Evolutionary conservation across 1,140 invertebrate species (phyloP).

Genomic region (Olivierus martensii): DNA sequence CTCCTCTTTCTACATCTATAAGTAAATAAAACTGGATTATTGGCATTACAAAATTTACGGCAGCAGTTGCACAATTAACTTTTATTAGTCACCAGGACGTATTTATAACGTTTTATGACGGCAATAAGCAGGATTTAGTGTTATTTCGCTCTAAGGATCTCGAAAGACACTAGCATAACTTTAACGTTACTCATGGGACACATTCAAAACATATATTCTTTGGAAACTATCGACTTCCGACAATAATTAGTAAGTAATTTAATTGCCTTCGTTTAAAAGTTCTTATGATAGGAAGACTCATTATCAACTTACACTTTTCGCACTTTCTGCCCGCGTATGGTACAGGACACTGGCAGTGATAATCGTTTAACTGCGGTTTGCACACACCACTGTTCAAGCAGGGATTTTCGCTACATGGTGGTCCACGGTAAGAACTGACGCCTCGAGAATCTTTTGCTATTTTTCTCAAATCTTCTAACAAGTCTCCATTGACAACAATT

Average conservation of each 20-base stretch:
- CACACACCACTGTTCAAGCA: conserved; percentile 63
- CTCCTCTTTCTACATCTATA: too few relatives aligned
- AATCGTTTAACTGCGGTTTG: conserved; percentile 52
- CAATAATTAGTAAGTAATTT: too few relatives aligned
- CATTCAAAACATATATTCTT: neutral
- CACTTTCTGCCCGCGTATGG: conserved; percentile 53
- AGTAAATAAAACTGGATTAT: too few relatives aligned
- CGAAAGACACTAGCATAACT: conserved; percentile 14
- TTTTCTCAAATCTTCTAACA: conserved; percentile 34
- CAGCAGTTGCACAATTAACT: too few relatives aligned
- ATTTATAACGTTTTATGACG: too few relatives aligned
- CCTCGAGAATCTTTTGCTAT: conserved; percentile 30
- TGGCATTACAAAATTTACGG: too few relatives aligned
- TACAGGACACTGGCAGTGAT: conserved; percentile 50
- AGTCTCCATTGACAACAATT: conserved; percentile 62
- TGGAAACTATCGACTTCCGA: too few relatives aligned
- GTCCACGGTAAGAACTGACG: conserved; percentile 47
- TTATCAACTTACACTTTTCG: conserved; percentile 46
- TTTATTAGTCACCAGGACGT: too few relatives aligned
- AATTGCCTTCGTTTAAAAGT: neutral
- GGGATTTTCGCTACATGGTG: conserved; percentile 47
- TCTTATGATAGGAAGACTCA: neutral
- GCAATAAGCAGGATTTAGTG: too few relatives aligned
- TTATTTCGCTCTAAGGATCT: conserved; percentile 21
- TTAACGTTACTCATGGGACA: neutral